Evolutionary conservation across 2,113 vertebrate genomes (phyloP), one percentile per base, ranked within the genome.

Genomic region (Hymenochirus boettgeri): DNA sequence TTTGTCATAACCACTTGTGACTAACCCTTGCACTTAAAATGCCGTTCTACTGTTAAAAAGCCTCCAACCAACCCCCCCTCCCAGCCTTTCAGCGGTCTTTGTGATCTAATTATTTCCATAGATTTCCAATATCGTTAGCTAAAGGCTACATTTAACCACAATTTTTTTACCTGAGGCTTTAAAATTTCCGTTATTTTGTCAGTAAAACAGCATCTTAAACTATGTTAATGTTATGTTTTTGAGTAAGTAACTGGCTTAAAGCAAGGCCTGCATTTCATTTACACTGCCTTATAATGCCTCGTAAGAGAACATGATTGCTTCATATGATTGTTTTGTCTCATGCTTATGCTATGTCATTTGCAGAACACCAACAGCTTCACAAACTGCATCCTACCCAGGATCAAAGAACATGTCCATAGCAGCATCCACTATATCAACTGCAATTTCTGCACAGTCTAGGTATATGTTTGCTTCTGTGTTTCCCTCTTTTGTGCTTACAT

Each of bases 401-500:
- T 66, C 77, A 66, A 77, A 62, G 62, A 79, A 80, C 75, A 67
- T 83, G 74, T 83, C 84, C 19, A 61, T 77, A 56, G 82, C 82
- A 72, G 86, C 77, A 72, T 83, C 79, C 37, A 76, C 80, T 74
- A 81, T 82, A 73, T 81, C 80, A 63, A 79, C 79, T 66, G 82
- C 83, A 73, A 64, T 89, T 74, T 81, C 83, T 69, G 73, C 85
- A 62, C 84, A 88, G 79, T 81, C 80, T 89, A 87, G 85, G 85
- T 88, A 89, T 71, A 46, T 24, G 77, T 71, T 59, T 74, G 65
- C 51, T 74, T 71, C 3, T 54, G 37, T 57, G 52, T 78, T 27
- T 0, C 55, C 70, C 47, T 15, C n/a, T 25, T 70, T 47, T 48
- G 50, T 12, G 7, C 9, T 31, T 23, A 15, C 39, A 42, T 17